Percentiles rank a stretch among this genome's conserved stretches.
These are phyloP conservation scores for Leptestheria dahalacensis DNA, from an alignment of 1,140 invertebrate genomes.

Conservation along the genomic window DNA sequence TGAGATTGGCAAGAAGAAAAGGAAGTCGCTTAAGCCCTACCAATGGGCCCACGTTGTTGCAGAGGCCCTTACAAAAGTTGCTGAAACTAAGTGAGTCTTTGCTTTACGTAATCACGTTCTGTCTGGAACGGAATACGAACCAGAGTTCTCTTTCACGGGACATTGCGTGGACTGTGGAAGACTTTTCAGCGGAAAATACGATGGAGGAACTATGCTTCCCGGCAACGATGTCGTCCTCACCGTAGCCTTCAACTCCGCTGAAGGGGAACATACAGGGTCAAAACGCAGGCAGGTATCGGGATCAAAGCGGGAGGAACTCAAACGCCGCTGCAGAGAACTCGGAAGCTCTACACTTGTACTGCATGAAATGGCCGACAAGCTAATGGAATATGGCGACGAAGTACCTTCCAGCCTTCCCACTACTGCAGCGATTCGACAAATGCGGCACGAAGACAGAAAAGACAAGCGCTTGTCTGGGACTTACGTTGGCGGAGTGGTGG, in stretches of 20 bases:
- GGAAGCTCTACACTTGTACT: background rate
- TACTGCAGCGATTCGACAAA: background rate
- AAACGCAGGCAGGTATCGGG: background rate
- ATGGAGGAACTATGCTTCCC: background rate
- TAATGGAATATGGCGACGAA: background rate
- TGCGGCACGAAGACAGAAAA: background rate
- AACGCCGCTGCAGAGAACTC: background rate
- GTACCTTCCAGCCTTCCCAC: background rate
- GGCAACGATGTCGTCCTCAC: background rate
- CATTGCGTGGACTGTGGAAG: background rate
- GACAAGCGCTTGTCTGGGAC: background rate
- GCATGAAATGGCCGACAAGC: background rate
- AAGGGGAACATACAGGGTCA: background rate
- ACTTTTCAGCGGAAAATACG: background rate
- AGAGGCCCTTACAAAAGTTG: background rate
- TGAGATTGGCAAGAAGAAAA: background rate
- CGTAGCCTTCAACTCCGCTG: background rate
- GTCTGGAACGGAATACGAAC: background rate
- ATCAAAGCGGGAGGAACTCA: background rate
- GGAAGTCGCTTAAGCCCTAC: background rate
- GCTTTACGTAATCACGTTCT: background rate
- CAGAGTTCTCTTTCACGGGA: background rate
- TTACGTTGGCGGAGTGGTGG: background rate
- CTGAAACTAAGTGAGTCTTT: background rate
- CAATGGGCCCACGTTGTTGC: background rate